Conservation (phyloP, 2,797 vertebrate species). For the Squalus acanthias region DNA sequence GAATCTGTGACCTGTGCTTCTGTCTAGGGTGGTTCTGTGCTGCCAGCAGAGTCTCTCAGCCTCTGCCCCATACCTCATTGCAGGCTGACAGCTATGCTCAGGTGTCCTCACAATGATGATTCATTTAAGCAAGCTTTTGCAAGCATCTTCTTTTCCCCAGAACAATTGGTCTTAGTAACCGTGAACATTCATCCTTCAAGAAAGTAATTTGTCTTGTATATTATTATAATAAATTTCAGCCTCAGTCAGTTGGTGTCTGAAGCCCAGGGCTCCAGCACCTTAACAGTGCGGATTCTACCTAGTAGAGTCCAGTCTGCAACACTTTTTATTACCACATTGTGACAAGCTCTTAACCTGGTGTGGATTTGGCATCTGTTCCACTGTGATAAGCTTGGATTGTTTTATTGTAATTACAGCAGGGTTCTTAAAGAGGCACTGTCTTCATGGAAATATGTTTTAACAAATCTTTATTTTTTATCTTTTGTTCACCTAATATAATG, state of each 20-base stretch:
- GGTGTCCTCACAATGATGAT: not conserved
- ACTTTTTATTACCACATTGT: not conserved
- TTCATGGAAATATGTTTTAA: not conserved
- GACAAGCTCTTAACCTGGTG: too few relatives aligned
- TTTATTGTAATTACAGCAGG: not conserved
- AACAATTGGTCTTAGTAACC: not conserved
- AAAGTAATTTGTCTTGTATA: not conserved
- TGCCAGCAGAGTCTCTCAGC: not conserved
- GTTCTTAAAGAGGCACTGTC: not conserved
- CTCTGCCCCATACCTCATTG: not conserved
- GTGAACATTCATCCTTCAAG: not conserved
- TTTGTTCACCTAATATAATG: not conserved
- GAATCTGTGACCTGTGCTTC: not conserved
- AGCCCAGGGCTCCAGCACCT: not conserved
- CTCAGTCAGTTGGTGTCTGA: not conserved
- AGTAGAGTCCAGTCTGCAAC: not conserved
- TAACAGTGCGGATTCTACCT: not conserved
- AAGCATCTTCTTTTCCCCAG: not conserved
- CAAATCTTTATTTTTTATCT: not conserved
- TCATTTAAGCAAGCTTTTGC: not conserved
- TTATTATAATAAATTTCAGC: not conserved
- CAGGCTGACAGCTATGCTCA: not conserved
- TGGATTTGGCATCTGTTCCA: not conserved
- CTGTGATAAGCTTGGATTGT: not conserved
- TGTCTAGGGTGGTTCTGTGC: not conserved